Evolutionary conservation across 2,888 invertebrate species (phyloP), one percentile per base, ranked within the genome.

Genomic region (Portevinia maculata): DNA sequence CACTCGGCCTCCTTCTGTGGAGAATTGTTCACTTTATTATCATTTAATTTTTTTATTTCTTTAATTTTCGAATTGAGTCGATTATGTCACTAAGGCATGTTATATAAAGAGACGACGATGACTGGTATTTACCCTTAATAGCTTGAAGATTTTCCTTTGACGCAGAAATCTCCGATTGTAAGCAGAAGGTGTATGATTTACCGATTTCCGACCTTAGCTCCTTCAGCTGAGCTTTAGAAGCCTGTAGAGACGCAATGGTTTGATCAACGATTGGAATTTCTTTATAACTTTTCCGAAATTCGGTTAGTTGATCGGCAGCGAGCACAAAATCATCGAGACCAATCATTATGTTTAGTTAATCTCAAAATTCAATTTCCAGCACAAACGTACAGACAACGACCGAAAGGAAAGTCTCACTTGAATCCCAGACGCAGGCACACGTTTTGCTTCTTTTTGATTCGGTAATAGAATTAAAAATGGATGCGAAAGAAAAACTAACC

Each of bases 231-330:
- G 13, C 7, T 55, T 55, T 37, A 3, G n/a, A 37, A 7, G n/a
- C 4, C 1, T 37, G 11, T n/a, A 37, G n/a, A 0, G 37, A 37
- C 5, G 5, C 37, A 2, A 11, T 2, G 5, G 37, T 37, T 15
- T 32, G 13, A 32, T 52, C 52, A 28, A 52, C 52, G 4, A 30
- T 52, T 28, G 30, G 30, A 6, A 32, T 52, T 52, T 52, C 52
- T 17, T 30, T 24, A 32, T 21, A 52, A 52, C 28, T 15, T 13
- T 28, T 15, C 1, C 17, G 50, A 52, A 52, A 52, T 2, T 30
- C 30, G 2, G 15, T 28, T 6, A 52, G 11, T 21, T 52, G 30
- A 30, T 52, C 30, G n/a, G 50, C 9, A 11, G 50, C 50, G 8
- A 30, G 7, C 7, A 50, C 30, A 52, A 52, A 34, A 52, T 52